Conservation (phyloP, 2,113 vertebrate genomes). For the Oryzias celebensis region DNA sequence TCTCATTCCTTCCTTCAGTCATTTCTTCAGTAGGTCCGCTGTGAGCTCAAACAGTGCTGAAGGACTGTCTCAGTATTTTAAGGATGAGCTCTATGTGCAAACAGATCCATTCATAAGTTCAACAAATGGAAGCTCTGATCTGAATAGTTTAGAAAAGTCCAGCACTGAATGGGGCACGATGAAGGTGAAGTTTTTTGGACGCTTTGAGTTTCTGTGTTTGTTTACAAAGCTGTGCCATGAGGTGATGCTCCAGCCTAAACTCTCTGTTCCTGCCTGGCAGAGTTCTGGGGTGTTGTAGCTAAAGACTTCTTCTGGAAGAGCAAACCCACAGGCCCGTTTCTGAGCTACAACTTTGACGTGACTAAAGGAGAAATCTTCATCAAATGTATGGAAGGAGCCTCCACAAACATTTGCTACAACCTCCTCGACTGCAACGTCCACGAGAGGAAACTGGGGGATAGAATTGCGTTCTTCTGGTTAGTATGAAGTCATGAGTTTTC, state of each 20-base stretch:
- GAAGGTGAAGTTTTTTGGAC: no score
- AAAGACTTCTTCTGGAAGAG: slow-evolving; percentile 96
- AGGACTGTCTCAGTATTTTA: no score
- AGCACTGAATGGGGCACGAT: no score
- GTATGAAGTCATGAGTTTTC: slow-evolving; percentile 5
- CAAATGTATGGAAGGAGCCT: slow-evolving; percentile 95
- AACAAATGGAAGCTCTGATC: no score
- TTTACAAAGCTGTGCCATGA: no score
- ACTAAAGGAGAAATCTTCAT: slow-evolving; percentile 92
- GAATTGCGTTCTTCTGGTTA: slow-evolving; percentile 92
- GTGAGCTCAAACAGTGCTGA: no score
- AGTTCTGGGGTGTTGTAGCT: slow-evolving; percentile 90
- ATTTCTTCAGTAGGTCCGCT: no score
- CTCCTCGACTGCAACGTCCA: slow-evolving; percentile 89
- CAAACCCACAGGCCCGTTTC: slow-evolving; percentile 81
- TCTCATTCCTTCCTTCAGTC: no score
- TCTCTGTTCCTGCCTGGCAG: slow-evolving; percentile 66
- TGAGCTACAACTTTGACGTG: slow-evolving; percentile 94
- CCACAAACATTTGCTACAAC: slow-evolving; percentile 98
- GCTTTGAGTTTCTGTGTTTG: no score
- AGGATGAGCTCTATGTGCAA: no score
- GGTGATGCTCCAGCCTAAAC: neutral
- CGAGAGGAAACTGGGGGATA: slow-evolving; percentile 89
- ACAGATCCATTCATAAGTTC: no score
- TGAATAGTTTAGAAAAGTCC: no score